Percentiles rank a stretch among this genome's conserved stretches.
Conservation (phyloP, 2,113 vertebrate species). For the Narcine bancroftii region DNA sequence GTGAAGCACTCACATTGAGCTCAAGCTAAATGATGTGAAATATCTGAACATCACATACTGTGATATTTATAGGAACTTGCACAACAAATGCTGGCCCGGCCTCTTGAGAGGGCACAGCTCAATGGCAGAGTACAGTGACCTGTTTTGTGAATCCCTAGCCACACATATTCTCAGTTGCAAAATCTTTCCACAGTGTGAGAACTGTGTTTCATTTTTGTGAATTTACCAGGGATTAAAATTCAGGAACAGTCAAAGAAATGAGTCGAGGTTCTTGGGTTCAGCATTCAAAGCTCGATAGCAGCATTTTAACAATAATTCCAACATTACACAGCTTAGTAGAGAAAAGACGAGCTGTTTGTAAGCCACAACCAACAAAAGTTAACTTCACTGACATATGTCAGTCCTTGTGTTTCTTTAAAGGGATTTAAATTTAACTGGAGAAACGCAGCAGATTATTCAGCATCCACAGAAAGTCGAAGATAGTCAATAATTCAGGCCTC, state of each 20-base stretch:
- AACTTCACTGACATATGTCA: no score
- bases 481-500: no score
- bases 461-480: no score
- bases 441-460: no score
- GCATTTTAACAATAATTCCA: background rate
- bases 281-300: background rate
- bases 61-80: conserved; percentile 14
- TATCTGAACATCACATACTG: background rate
- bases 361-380: background rate
- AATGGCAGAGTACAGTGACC: background rate
- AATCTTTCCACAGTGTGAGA: background rate
- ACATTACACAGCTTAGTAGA: background rate
- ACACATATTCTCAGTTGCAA: no score
- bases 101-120: background rate
- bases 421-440: background rate
- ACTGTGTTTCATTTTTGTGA: background rate
- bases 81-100: background rate
- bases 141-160: background rate
- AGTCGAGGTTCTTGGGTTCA: background rate
- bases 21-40: background rate
- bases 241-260: background rate
- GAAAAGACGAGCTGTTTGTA: background rate
- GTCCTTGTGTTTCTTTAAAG: background rate
- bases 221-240: background rate
- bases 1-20: background rate